These are phyloP conservation scores for Corythaeola cristata DNA, from an alignment of 2,113 vertebrate genomes.

Conservation along the genomic window DNA sequence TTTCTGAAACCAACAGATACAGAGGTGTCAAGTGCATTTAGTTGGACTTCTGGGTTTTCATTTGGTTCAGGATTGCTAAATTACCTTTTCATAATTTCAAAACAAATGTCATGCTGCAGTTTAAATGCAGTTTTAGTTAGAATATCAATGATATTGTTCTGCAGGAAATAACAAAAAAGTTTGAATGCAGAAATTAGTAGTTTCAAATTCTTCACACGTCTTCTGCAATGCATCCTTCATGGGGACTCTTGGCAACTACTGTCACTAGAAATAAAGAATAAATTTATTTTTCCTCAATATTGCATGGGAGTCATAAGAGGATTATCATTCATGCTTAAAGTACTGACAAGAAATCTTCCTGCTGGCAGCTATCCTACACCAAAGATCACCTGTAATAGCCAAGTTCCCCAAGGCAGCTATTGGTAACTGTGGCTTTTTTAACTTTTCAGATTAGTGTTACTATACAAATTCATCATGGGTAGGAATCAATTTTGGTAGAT, in stretches of 20 bases:
- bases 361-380: neutral
- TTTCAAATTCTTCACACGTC: neutral
- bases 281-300: neutral
- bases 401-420: neutral
- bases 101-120: neutral
- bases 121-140: neutral
- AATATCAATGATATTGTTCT: neutral
- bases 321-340: neutral
- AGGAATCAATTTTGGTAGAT: neutral
- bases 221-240: neutral
- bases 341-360: neutral
- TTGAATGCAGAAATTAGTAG: neutral
- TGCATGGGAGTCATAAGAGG: neutral
- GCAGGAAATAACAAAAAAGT: neutral
- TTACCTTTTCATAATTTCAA: neutral
- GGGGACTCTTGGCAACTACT: neutral
- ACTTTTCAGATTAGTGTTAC: neutral
- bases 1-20: neutral
- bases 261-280: neutral
- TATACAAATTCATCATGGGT: neutral
- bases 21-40: neutral
- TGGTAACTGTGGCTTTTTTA: neutral
- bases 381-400: neutral
- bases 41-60: neutral
- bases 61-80: neutral